A percentile compares a stretch with the other conserved stretches of the same genome.
Conservation (phyloP, 2,113 vertebrate genomes). For the Nesogale talazaci region DNA sequence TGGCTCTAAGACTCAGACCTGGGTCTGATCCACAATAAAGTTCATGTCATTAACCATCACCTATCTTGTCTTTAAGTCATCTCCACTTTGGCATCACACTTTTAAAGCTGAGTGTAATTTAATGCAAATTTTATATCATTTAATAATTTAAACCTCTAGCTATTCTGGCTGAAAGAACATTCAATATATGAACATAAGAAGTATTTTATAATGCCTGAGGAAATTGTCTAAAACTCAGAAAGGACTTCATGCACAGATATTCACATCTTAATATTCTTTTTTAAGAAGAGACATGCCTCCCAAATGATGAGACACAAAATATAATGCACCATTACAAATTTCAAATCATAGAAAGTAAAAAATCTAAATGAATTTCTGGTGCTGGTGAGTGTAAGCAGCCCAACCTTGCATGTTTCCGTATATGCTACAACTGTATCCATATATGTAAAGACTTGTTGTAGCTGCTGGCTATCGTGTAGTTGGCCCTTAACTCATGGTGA, state of each 20-base stretch:
- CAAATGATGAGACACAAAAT: not conserved
- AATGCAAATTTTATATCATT: no score
- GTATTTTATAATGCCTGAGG: not conserved
- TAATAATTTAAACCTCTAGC: not conserved
- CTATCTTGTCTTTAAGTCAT: not conserved
- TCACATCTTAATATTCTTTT: not conserved
- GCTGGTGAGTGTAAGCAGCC: not conserved
- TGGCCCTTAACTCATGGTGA: not conserved
- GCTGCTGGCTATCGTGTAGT: no score
- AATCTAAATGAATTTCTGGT: not conserved
- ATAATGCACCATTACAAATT: not conserved
- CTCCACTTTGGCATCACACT: no score
- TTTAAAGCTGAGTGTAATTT: no score
- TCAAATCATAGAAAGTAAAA: not conserved
- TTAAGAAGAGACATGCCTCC: not conserved
- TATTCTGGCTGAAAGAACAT: not conserved
- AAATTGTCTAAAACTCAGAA: slow-evolving; percentile 3
- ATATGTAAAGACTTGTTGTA: no score
- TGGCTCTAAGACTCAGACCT: not conserved
- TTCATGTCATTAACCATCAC: not conserved
- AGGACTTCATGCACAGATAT: not conserved
- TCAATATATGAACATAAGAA: slow-evolving; percentile 11
- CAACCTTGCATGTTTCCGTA: not conserved
- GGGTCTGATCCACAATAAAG: not conserved
- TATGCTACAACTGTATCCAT: not conserved